A percentile compares a stretch with the other conserved stretches of the same genome.
Evolutionary conservation across 2,888 invertebrate genomes (phyloP).

Genomic region (Himalopsyche kuldschensis): DNA sequence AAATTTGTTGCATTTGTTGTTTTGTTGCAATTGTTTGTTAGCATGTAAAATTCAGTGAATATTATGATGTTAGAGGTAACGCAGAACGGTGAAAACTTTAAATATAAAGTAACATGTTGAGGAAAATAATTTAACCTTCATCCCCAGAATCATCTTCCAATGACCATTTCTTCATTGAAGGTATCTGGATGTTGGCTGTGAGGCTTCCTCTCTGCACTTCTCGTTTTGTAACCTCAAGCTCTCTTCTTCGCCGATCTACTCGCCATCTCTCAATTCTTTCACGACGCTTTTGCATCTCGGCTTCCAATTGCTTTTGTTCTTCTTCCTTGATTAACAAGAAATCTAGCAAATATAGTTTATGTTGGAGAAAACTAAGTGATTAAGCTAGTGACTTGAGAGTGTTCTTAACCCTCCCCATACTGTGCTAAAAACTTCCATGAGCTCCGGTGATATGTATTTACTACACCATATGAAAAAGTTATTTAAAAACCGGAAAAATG

Average conservation of each 20-base stretch:
- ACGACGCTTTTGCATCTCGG: slow-evolving; percentile 93
- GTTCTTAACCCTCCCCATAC: no score
- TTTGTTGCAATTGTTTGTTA: no score
- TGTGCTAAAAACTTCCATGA: no score
- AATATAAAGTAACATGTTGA: slow-evolving; percentile 53
- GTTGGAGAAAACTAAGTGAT: background rate
- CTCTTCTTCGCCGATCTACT: slow-evolving; percentile 87
- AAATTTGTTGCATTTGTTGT: no score
- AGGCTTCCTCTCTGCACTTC: slow-evolving; percentile 70
- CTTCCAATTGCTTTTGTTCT: slow-evolving; percentile 85
- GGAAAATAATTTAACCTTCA: slow-evolving; percentile 62
- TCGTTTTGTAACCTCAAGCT: slow-evolving; percentile 77
- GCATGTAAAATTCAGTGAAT: no score
- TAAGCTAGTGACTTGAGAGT: no score
- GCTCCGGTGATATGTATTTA: no score
- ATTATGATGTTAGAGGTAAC: no score
- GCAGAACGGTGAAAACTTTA: slow-evolving; percentile 41
- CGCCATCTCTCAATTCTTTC: slow-evolving; percentile 97
- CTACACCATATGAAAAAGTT: no score
- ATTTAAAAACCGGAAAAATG: no score
- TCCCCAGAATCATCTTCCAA: slow-evolving; percentile 96
- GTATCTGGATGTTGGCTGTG: slow-evolving; percentile 59
- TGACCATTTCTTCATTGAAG: slow-evolving; percentile 84
- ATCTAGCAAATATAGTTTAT: background rate
- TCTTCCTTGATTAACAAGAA: slow-evolving; percentile 65